A percentile compares a stretch with the other conserved stretches of the same genome.
Evolutionary conservation across 2,888 invertebrate species (phyloP).

Genomic region (Amblyjoppa fuscipennis): DNA sequence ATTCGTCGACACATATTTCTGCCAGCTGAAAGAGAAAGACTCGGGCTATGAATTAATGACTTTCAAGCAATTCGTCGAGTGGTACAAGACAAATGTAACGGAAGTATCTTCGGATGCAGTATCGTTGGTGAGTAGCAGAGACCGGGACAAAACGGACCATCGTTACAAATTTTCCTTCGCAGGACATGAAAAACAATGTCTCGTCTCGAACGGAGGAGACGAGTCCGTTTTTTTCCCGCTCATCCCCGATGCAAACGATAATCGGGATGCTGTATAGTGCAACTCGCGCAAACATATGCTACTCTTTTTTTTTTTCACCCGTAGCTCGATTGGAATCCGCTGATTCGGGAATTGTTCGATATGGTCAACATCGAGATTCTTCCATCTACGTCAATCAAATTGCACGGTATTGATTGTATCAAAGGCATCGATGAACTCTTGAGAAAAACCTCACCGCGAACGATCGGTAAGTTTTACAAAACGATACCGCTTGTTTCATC

Average conservation of each 20-base stretch:
- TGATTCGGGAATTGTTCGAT: slow-evolving; percentile 55
- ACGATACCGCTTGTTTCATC: not conserved
- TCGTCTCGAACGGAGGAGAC: too few relatives aligned
- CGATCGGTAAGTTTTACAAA: slow-evolving; percentile 61
- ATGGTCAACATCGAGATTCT: slow-evolving; percentile 43
- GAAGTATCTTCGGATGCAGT: not conserved
- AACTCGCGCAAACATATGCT: not conserved
- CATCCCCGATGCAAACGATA: too few relatives aligned
- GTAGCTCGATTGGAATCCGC: slow-evolving; percentile 50
- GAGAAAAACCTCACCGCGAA: slow-evolving; percentile 57
- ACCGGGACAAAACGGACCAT: too few relatives aligned
- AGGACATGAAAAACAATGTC: slow-evolving; percentile 11
- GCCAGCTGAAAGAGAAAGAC: slow-evolving; percentile 8
- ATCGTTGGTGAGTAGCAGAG: too few relatives aligned
- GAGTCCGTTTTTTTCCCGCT: too few relatives aligned
- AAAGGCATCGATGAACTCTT: slow-evolving; percentile 55
- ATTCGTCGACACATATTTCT: not conserved
- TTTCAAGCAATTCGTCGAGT: slow-evolving; percentile 37
- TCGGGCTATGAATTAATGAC: not conserved
- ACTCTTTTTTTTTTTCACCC: not conserved
- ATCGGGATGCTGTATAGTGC: too few relatives aligned
- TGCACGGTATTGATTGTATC: not conserved
- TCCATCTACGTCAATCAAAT: not conserved
- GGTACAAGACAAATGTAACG: slow-evolving; percentile 50
- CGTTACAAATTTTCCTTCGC: not conserved